Evolutionary conservation across 2,888 invertebrate species (phyloP), one percentile per base, ranked within the genome.

Genomic region (Drosophila flavopinicola): DNA sequence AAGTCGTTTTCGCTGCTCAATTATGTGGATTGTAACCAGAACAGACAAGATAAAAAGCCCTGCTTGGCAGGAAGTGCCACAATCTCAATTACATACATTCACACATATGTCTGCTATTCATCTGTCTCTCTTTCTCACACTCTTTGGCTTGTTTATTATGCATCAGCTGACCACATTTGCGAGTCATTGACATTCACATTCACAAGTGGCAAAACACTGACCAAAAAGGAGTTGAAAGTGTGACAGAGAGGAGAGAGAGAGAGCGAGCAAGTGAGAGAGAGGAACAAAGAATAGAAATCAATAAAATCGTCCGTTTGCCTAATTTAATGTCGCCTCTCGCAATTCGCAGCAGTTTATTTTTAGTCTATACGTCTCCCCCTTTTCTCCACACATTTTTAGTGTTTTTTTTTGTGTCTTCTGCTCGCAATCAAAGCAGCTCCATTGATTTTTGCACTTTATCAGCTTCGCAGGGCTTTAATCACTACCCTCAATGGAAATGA

Each of bases 371-470:
- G 30, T 41, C 13, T 17, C 27, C 38, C 13, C 23, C 11, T 54
- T 59, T 37, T 45, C 17, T 35, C 6, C 35, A 7, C 48, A 27
- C 47, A 38, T 23, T 53, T 60, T 47, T 25, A 10, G 3, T n/a
- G 7, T 23, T 11, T 39, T 41, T 27, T 23, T 29, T 66, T n/a
- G n/a, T n/a, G n/a, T n/a, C n/a, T n/a, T n/a, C n/a, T n/a, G n/a
- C 58, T 58, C 58, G 49, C 57, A 73, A 73, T 73, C 75, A 73
- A 70, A 66, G 71, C 51, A 33, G 47, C 59, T 56, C 51, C 80
- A 85, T 88, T 84, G 88, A 85, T 85, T 85, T 72, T 88, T 84
- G 85, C 86, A 88, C 82, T 85, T 78, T 71, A 86, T 80, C 78
- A 87, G 86, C 85, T 87, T 82, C 78, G 23, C 54, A 30, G 53